Percentiles rank a stretch among this genome's conserved stretches.
Conservation (phyloP, 2,113 vertebrate genomes). For the Bos javanicus region DNA sequence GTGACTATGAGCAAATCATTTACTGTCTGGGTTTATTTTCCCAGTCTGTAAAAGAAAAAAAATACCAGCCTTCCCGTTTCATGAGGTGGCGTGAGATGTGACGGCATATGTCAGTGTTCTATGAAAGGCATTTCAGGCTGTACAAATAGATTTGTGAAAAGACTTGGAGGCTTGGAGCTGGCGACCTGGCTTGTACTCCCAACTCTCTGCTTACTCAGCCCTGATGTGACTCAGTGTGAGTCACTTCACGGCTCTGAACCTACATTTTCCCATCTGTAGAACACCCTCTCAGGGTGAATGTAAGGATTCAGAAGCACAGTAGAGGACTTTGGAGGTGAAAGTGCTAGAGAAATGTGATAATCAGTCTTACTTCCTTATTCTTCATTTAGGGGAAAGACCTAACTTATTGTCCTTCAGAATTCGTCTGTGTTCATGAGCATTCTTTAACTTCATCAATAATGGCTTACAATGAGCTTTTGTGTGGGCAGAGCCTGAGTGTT, state of each 20-base stretch:
- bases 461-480: background rate
- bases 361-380: background rate
- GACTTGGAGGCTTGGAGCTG: background rate
- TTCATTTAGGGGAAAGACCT: background rate
- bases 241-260: background rate
- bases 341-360: background rate
- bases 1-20: background rate
- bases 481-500: background rate
- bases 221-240: conserved; percentile 20
- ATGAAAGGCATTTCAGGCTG: background rate
- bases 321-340: background rate
- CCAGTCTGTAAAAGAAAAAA: background rate
- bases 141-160: background rate
- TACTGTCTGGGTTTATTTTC: background rate
- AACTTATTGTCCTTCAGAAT: background rate
- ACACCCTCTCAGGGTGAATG: background rate
- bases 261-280: background rate
- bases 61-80: background rate
- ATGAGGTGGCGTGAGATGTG: background rate
- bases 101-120: background rate
- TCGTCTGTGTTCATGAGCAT: background rate
- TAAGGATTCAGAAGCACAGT: background rate
- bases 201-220: background rate
- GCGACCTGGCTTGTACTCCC: background rate
- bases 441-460: background rate